Conservation (phyloP, 2,888 invertebrate species). For the Clitarchus hookeri region DNA sequence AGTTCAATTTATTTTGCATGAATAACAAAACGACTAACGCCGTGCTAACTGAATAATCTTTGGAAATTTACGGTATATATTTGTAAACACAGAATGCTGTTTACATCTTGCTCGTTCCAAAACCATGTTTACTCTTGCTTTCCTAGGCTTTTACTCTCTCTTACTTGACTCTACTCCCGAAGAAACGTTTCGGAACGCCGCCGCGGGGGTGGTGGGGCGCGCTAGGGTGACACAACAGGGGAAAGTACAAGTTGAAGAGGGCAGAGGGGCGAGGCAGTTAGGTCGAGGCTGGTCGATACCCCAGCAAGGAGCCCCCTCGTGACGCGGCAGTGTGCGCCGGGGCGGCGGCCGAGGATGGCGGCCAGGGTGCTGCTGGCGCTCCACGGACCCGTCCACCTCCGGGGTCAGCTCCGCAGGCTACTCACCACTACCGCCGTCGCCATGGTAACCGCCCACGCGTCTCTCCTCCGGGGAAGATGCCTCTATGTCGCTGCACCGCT, state of each 20-base stretch:
- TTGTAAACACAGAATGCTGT: too few relatives aligned
- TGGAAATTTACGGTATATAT: too few relatives aligned
- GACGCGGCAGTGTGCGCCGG: neutral
- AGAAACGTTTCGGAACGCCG: too few relatives aligned
- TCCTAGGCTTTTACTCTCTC: too few relatives aligned
- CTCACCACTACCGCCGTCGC: neutral
- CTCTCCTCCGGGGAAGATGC: neutral
- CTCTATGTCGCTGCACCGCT: neutral
- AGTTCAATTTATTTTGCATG: too few relatives aligned
- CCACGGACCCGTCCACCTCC: neutral
- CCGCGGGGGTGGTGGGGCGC: neutral
- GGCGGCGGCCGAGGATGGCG: neutral
- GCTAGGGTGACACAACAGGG: neutral
- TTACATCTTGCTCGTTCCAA: too few relatives aligned
- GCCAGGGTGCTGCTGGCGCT: neutral
- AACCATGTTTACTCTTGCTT: too few relatives aligned
- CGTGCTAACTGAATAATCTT: too few relatives aligned
- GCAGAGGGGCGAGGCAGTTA: too few relatives aligned
- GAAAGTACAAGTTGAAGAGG: neutral
- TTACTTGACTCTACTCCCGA: too few relatives aligned
- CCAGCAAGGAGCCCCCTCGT: neutral
- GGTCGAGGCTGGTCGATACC: conserved; percentile 5
- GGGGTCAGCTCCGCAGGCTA: conserved; percentile 18
- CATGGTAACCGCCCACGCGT: conserved; percentile 4
- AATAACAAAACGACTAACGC: too few relatives aligned